Percentiles rank a stretch among this genome's conserved stretches.
Evolutionary conservation across 2,113 vertebrate species (phyloP).

Genomic region (Zonotrichia leucophrys): DNA sequence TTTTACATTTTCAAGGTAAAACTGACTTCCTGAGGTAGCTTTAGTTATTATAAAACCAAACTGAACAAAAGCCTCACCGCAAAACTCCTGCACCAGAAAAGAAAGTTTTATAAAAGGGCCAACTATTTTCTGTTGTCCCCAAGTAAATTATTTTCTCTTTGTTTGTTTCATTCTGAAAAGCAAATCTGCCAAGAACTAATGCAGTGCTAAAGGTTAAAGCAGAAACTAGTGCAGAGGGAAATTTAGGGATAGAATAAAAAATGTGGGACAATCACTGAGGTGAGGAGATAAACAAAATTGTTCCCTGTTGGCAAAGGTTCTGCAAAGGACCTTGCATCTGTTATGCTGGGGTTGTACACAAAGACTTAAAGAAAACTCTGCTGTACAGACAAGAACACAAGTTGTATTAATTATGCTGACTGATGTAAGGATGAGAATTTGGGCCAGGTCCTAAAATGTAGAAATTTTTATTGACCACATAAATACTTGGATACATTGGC

Average conservation of each 20-base stretch:
- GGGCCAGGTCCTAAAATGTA: neutral
- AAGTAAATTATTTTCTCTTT: conserved; percentile 28
- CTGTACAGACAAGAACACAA: neutral
- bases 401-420: neutral
- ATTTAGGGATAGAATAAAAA: neutral
- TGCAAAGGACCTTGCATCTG: neutral
- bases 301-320: neutral
- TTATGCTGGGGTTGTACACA: neutral
- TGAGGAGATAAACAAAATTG: neutral
- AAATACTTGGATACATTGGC: neutral
- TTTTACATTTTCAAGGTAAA: neutral
- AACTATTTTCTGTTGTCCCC: neutral
- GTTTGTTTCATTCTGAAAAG: neutral
- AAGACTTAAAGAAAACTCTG: neutral
- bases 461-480: neutral
- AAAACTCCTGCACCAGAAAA: neutral
- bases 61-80: neutral
- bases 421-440: neutral
- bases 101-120: neutral
- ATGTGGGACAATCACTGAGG: neutral
- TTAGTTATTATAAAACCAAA: neutral
- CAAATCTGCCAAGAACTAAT: neutral
- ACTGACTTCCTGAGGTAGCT: neutral
- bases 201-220: neutral
- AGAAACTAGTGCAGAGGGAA: neutral